Percentiles rank a stretch among this genome's conserved stretches.
These are phyloP conservation scores for Cranoglanis bouderius DNA, from an alignment of 2,113 vertebrate species.

Conservation along the genomic window DNA sequence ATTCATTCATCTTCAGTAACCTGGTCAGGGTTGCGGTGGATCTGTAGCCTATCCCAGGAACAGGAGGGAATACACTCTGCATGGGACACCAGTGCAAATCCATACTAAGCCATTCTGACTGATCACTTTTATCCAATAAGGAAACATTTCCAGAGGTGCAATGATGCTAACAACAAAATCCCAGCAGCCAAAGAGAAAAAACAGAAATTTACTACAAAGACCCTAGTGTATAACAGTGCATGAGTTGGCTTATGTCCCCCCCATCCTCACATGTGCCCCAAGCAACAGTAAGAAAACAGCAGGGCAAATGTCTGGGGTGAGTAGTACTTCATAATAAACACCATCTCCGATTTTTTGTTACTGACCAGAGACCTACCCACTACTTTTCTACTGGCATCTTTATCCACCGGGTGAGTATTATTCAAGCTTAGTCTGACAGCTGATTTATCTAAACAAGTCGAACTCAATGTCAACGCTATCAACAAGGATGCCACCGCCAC, in stretches of 20 bases:
- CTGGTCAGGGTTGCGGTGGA: not conserved
- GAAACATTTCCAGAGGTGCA: not conserved
- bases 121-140: not conserved
- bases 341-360: not conserved
- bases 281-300: not conserved
- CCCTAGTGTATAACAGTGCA: not conserved
- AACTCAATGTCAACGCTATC: not conserved
- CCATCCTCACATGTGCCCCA: not conserved
- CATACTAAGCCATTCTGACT: not conserved
- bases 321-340: not conserved
- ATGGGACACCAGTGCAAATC: not conserved
- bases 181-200: not conserved
- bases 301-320: not conserved
- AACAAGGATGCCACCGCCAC: not conserved
- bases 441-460: not conserved
- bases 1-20: not conserved
- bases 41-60: not conserved
- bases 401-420: not conserved
- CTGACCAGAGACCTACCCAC: not conserved
- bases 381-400: not conserved
- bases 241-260: not conserved
- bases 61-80: not conserved
- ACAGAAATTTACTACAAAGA: not conserved
- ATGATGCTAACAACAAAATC: not conserved
- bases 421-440: not conserved